Percentiles rank a stretch among this genome's conserved stretches.
Conservation (phyloP, 1,140 invertebrate genomes). For the Scaptomyza montana region DNA sequence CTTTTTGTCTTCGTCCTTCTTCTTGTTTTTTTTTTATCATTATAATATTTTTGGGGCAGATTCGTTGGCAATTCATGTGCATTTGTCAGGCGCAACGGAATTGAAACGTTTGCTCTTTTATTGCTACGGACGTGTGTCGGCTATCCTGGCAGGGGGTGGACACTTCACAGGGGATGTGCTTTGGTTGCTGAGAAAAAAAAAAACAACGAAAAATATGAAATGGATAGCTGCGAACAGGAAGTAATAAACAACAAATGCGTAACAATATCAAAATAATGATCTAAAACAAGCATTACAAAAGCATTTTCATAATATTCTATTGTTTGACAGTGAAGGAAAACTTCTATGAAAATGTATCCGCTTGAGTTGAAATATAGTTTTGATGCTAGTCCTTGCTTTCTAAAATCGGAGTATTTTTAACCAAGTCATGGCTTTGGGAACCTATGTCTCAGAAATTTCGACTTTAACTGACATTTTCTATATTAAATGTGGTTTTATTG, state of each 20-base stretch:
- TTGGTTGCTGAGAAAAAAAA: conserved; percentile 60
- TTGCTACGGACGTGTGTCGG: conserved; percentile 71
- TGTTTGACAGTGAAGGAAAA: too few species aligned
- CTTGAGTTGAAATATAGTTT: too few species aligned
- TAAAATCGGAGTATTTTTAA: too few species aligned
- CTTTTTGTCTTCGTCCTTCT: conserved; percentile 28
- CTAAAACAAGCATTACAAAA: conserved; percentile 1
- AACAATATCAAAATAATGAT: conserved; percentile 56
- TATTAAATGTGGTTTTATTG: too few species aligned
- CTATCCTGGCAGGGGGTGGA: conserved; percentile 4
- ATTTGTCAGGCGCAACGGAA: conserved; percentile 83
- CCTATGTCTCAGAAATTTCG: too few species aligned
- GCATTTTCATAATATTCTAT: neutral
- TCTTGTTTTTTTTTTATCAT: conserved; percentile 68
- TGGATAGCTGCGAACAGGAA: conserved; percentile 61
- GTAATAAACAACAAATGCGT: conserved; percentile 72
- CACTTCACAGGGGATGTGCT: conserved; percentile 20
- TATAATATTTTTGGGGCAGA: conserved; percentile 71
- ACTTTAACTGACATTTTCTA: too few species aligned
- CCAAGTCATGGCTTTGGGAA: too few species aligned
- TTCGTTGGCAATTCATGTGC: conserved; percentile 67
- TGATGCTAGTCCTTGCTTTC: too few species aligned
- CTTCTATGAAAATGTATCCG: too few species aligned
- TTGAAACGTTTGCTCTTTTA: conserved; percentile 81
- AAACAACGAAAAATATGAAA: conserved; percentile 50